Evolutionary conservation across 1,140 invertebrate genomes (phyloP).

Genomic region (Macrosteles quadrilineatus): DNA sequence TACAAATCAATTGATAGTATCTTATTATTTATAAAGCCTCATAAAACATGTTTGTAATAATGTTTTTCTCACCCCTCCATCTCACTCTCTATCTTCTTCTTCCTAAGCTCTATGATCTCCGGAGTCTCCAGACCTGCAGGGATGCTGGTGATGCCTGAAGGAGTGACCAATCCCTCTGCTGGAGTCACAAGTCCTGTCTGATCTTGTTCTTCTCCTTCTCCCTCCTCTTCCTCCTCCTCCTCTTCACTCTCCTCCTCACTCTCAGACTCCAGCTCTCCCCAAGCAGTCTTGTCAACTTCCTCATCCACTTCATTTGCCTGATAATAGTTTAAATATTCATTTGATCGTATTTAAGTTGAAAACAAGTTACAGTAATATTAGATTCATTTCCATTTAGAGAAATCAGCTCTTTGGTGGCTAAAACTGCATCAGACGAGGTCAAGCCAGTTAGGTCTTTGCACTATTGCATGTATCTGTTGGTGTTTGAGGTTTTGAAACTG

Average conservation of each 20-base stretch:
- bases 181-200: conserved; percentile 74
- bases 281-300: conserved; percentile 87
- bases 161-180: conserved; percentile 90
- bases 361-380: background rate
- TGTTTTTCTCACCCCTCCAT: conserved; percentile 93
- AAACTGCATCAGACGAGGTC: too few relatives aligned
- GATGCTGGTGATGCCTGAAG: conserved; percentile 92
- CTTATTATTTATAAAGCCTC: too few relatives aligned
- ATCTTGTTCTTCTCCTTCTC: conserved; percentile 67
- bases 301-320: conserved; percentile 78
- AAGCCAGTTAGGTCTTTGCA: too few relatives aligned
- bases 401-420: background rate
- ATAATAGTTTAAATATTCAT: conserved; percentile 38
- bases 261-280: conserved; percentile 98
- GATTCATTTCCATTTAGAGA: background rate
- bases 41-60: too few relatives aligned
- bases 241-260: conserved; percentile 90
- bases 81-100: conserved; percentile 95
- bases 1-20: too few relatives aligned
- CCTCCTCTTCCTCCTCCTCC: conserved; percentile 78
- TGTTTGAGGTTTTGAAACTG: too few relatives aligned
- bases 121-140: conserved; percentile 97
- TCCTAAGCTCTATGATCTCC: conserved; percentile 96
- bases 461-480: too few relatives aligned
- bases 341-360: background rate